These are phyloP conservation scores for Lichenostomus cassidix DNA, from an alignment of 2,113 vertebrate genomes.

Conservation along the genomic window DNA sequence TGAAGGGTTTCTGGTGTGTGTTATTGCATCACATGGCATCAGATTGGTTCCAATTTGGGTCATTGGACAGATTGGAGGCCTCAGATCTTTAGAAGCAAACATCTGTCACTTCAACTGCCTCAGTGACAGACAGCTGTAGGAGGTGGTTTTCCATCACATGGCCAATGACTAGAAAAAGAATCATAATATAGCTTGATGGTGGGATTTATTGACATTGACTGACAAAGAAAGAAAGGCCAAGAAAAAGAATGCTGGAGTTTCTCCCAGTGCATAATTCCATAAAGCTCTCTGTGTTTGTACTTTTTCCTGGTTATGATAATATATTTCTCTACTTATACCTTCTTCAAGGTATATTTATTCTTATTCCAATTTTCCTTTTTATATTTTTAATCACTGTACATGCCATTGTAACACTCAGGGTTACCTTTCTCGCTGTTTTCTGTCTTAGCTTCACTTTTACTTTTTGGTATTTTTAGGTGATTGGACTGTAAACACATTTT, in stretches of 20 bases:
- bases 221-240: not conserved
- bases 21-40: not conserved
- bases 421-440: not conserved
- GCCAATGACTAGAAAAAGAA: not conserved
- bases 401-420: not conserved
- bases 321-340: not conserved
- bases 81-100: not conserved
- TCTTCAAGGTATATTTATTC: not conserved
- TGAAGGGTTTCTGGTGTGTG: not conserved
- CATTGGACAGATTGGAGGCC: not conserved
- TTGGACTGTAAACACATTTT: not conserved
- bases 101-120: not conserved
- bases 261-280: accelerated
- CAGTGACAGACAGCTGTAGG: not conserved
- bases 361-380: not conserved
- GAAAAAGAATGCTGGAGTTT: not conserved
- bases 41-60: not conserved
- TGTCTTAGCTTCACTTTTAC: not conserved
- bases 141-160: not conserved
- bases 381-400: not conserved
- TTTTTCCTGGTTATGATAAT: not conserved
- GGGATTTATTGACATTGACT: not conserved
- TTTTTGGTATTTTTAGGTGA: not conserved
- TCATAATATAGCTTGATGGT: not conserved
- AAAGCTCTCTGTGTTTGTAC: not conserved